Conservation (phyloP, 2,888 invertebrate genomes). For the Torymus texanus region DNA sequence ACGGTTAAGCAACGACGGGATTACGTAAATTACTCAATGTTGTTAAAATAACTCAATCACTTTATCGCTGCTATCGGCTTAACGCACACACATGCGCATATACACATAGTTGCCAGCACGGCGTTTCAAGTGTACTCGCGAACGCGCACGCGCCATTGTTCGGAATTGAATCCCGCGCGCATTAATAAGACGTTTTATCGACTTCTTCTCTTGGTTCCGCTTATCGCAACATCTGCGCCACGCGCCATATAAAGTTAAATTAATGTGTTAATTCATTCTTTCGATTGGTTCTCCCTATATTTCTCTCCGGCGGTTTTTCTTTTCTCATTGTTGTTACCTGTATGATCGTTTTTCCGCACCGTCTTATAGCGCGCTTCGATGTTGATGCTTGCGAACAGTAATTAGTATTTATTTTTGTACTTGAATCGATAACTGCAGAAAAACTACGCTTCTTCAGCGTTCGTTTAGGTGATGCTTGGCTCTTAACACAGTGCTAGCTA, state of each 20-base stretch:
- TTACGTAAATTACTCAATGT: constrained; percentile 50
- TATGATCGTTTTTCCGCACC: too few species aligned
- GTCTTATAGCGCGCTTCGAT: too few species aligned
- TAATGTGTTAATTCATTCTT: constrained; percentile 39
- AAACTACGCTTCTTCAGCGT: too few species aligned
- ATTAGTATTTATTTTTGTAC: too few species aligned
- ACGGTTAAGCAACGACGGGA: constrained; percentile 32
- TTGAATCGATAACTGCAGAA: too few species aligned
- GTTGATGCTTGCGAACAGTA: too few species aligned
- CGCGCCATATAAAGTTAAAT: constrained; percentile 20
- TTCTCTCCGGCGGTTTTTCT: not conserved
- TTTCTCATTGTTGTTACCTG: too few species aligned
- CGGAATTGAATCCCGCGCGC: constrained; percentile 26
- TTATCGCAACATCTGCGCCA: constrained; percentile 33
- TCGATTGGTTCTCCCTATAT: constrained; percentile 14
- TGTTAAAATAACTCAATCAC: constrained; percentile 42
- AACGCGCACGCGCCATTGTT: constrained; percentile 32
- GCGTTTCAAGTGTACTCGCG: too few species aligned
- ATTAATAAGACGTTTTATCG: constrained; percentile 49
- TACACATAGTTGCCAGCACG: too few species aligned
- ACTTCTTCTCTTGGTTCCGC: constrained; percentile 19
- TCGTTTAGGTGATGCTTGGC: too few species aligned
- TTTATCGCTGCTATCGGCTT: constrained; percentile 34
- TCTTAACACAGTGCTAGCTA: too few species aligned
- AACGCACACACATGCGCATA: not conserved